A percentile compares a stretch with the other conserved stretches of the same genome.
These are phyloP conservation scores for Aphaenogaster floridana DNA, from an alignment of 1,140 invertebrate genomes.

Conservation along the genomic window DNA sequence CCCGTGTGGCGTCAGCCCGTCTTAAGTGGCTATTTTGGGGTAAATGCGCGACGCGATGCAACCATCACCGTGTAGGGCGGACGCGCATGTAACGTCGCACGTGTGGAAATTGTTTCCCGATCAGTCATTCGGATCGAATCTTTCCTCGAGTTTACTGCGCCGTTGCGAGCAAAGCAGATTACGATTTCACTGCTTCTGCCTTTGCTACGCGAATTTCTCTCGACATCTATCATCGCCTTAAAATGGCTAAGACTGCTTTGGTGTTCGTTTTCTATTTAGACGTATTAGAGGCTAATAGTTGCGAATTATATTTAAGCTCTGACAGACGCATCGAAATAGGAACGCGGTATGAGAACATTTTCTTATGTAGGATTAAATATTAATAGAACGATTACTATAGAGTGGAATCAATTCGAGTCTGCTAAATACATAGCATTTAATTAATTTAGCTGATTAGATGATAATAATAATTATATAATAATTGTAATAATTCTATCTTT, in stretches of 20 bases:
- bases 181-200: constrained; percentile 4
- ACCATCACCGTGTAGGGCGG: constrained; percentile 13
- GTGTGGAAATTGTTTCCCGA: constrained; percentile 74
- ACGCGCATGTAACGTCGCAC: not conserved
- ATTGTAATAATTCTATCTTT: not conserved
- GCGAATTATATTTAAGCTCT: constrained; percentile 9
- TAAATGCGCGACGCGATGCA: constrained; percentile 51
- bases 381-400: not conserved
- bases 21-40: constrained; percentile 65
- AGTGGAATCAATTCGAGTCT: not conserved
- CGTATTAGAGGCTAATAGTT: not conserved
- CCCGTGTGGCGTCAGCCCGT: constrained; percentile 38
- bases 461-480: not conserved
- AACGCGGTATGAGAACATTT: not conserved
- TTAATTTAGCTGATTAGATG: not conserved
- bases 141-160: constrained; percentile 19
- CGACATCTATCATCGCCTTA: not conserved
- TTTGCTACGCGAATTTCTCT: constrained; percentile 7
- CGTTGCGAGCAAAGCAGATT: constrained; percentile 47
- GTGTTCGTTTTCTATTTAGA: not conserved
- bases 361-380: not conserved
- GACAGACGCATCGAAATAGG: not conserved
- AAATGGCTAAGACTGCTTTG: constrained; percentile 1
- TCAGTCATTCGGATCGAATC: constrained; percentile 71
- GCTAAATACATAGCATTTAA: not conserved